Evolutionary conservation across 2,113 vertebrate species (phyloP).

Genomic region (Fukomys damarensis): DNA sequence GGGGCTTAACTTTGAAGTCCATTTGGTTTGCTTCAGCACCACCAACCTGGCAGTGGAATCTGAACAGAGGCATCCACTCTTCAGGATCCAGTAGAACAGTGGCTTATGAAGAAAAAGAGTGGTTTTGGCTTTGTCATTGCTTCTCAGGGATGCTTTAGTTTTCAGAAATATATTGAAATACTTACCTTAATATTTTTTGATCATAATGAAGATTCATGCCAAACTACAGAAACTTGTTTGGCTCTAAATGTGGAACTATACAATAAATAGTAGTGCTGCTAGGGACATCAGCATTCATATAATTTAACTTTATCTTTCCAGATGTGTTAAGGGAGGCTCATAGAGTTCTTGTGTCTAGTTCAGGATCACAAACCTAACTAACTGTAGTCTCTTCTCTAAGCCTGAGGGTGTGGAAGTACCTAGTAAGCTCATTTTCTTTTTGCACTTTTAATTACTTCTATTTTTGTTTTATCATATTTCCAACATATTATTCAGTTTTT

Average conservation of each 20-base stretch:
- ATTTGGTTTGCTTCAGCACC: not conserved
- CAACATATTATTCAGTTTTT: conserved; percentile 19
- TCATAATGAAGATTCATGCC: conserved; percentile 31
- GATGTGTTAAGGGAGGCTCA: not conserved
- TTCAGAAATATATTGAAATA: conserved; percentile 55
- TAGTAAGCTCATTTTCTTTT: not conserved
- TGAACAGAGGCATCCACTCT: not conserved
- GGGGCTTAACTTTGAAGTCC: conserved; percentile 5
- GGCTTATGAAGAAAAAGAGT: conserved; percentile 5
- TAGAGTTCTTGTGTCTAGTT: not conserved
- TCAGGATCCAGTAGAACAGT: not conserved
- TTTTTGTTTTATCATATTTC: conserved; percentile 36
- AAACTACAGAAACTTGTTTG: conserved; percentile 34
- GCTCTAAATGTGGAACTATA: not conserved
- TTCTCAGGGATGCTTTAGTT: not conserved
- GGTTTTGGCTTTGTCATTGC: not conserved
- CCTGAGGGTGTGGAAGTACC: not conserved
- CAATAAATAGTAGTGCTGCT: not conserved
- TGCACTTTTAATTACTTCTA: conserved; percentile 31
- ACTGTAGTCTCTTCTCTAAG: not conserved
- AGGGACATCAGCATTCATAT: not conserved
- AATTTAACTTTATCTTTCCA: not conserved
- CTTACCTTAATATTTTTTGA: not conserved
- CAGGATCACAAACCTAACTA: not conserved
- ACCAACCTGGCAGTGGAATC: not conserved